Base-by-base conservation (phyloP, 2,797 vertebrate genomes). In the Vespertilio murinus region DNA sequence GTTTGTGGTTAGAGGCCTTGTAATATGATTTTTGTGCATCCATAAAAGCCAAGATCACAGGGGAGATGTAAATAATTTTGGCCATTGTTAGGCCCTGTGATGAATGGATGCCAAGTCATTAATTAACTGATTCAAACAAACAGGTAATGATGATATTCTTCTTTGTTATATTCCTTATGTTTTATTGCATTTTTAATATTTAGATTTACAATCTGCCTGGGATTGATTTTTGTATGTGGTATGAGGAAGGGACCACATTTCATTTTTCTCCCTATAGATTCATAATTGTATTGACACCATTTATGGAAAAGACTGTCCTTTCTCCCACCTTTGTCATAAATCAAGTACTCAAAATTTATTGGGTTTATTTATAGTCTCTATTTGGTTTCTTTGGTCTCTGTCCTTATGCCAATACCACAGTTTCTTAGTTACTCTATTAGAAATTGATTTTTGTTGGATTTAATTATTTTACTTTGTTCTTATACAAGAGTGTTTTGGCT, bases 151-250 rank as follows among this genome's bases (percentile, higher is more conserved):
- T 65, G 35, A 73, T 82, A 49, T 11, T 79, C 25, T 65, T 92
- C 9, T 84, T 80, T 71, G 30, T 70, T 69, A 49, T 45, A 47
- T n/a, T 86, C 23, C 13, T 73, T 22, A 82, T 81, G 8, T 73
- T 67, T 82, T 92, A 40, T 86, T 75, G 13, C 64, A 73, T 92
- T 86, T 84, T 86, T 81, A 61, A 45, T 67, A 67, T 73, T 92
- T 94, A 90, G 47, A 64, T 45, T 5, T 79, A 45, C 6, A 67
- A 1, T 78, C 30, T 17, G 11, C 52, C 30, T 92, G n/a, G 40
- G 56, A 67, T 96, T 94, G 79, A 42, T 78, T 82, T 92, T 85
- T 94, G 12, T 54, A 22, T 78, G 54, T 83, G 23, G 23, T 40
- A 4, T 73, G 35, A 94, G 33, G 16, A 73, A 83, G 56, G 42